phyloP scores from a whole-genome alignment of 2,888 invertebrate species.

The Acronicta alni region DNA sequence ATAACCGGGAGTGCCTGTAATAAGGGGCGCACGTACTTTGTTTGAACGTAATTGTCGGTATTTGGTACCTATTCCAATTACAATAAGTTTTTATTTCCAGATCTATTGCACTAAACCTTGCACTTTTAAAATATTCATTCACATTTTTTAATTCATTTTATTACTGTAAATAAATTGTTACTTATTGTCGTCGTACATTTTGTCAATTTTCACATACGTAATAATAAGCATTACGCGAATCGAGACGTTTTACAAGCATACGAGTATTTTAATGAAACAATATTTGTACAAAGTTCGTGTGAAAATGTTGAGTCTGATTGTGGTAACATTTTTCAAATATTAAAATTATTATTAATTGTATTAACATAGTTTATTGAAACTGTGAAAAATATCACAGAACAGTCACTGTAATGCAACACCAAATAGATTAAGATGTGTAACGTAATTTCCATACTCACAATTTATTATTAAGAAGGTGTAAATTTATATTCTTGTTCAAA shows the following conservation, averaged over 20 bases:
- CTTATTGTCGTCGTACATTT: constrained; percentile 63
- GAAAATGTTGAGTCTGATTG: constrained; percentile 84
- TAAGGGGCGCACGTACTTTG: constrained; percentile 86
- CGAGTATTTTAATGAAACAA: constrained; percentile 73
- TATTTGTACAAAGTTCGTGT: constrained; percentile 82
- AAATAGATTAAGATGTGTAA: constrained; percentile 80
- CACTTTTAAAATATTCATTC: constrained; percentile 59
- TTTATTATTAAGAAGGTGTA: constrained; percentile 46
- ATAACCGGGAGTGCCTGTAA: constrained; percentile 74
- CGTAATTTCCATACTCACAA: constrained; percentile 63
- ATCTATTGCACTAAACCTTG: constrained; percentile 62
- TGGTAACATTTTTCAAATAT: constrained; percentile 75
- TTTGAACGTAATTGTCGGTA: constrained; percentile 69
- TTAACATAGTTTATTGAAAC: constrained; percentile 69
- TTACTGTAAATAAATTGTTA: constrained; percentile 71
- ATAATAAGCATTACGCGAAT: constrained; percentile 67
- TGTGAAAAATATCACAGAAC: constrained; percentile 72
- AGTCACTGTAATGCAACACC: constrained; percentile 86
- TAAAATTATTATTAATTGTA: constrained; percentile 67
- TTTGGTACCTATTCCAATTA: constrained; percentile 53
- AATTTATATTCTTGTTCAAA: constrained; percentile 8
- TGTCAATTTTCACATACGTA: constrained; percentile 86
- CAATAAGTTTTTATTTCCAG: constrained; percentile 46
- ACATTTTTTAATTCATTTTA: constrained; percentile 60
- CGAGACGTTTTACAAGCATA: constrained; percentile 60